Percentiles rank a stretch among this genome's conserved stretches.
These are phyloP conservation scores for Drosophila kokeensis DNA, from an alignment of 2,888 invertebrate genomes.

Conservation along the genomic window DNA sequence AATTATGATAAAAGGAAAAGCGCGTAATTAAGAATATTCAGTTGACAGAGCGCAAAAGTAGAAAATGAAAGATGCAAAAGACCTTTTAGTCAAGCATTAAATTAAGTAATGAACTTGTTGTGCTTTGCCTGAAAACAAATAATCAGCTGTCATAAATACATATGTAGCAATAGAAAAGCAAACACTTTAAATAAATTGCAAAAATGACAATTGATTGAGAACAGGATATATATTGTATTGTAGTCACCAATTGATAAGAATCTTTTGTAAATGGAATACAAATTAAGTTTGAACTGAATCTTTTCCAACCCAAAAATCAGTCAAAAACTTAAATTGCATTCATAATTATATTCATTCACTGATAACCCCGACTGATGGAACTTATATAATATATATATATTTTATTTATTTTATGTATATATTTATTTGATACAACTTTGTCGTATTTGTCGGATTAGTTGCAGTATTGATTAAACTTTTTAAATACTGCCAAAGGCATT, in stretches of 20 bases:
- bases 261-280: neutral
- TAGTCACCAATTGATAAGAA: neutral
- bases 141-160: conserved; percentile 1
- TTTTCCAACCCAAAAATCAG: neutral
- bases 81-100: neutral
- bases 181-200: neutral
- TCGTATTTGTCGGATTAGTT: neutral
- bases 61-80: neutral
- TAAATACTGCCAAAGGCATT: conserved; percentile 26
- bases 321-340: neutral
- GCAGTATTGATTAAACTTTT: conserved; percentile 13
- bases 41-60: conserved; percentile 11
- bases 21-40: neutral
- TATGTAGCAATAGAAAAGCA: neutral
- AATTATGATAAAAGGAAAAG: conserved; percentile 24
- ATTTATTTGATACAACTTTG: neutral
- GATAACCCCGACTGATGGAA: neutral
- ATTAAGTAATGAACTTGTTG: neutral
- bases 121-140: neutral
- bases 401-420: neutral
- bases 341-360: neutral
- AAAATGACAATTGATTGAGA: neutral
- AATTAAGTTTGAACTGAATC: too few species aligned
- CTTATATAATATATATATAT: too few species aligned
- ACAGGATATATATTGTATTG: neutral